A percentile compares a stretch with the other conserved stretches of the same genome.
These are phyloP conservation scores for Apotomis capreana DNA, from an alignment of 2,888 invertebrate genomes.

Conservation along the genomic window DNA sequence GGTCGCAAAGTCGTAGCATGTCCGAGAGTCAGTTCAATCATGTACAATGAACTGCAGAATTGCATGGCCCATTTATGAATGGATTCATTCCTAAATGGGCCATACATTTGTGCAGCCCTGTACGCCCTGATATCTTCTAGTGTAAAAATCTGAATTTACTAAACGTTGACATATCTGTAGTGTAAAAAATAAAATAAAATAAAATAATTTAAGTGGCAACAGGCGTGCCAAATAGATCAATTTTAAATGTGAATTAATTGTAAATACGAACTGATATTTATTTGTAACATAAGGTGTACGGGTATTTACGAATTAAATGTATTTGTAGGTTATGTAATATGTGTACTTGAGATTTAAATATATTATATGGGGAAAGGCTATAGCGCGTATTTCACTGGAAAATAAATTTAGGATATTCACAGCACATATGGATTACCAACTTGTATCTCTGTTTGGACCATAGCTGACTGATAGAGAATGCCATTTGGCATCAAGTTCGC, in stretches of 20 bases:
- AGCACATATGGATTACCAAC: too few species aligned
- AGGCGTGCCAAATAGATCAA: conserved; percentile 46
- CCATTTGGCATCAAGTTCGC: too few species aligned
- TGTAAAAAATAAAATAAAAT: background rate
- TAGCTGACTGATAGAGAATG: too few species aligned
- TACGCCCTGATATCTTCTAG: background rate
- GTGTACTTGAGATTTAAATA: conserved; percentile 44
- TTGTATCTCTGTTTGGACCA: too few species aligned
- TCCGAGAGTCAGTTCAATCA: too few species aligned
- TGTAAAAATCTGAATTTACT: conserved; percentile 47
- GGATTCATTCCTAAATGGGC: too few species aligned
- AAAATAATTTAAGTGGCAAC: conserved; percentile 31
- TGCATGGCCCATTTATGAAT: too few species aligned
- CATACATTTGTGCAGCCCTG: too few species aligned
- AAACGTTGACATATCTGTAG: conserved; percentile 49
- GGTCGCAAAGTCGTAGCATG: too few species aligned
- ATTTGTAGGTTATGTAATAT: conserved; percentile 45
- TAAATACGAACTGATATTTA: conserved; percentile 45
- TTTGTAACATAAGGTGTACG: conserved; percentile 2
- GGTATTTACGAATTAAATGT: conserved; percentile 36
- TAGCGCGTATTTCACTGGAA: conserved; percentile 21
- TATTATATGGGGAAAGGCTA: conserved; percentile 34
- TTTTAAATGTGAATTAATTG: conserved; percentile 40
- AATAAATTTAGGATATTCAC: background rate
- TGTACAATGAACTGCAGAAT: too few species aligned